A percentile compares a stretch with the other conserved stretches of the same genome.
phyloP scores from a whole-genome alignment of 1,140 invertebrate genomes.

The Heliconius melpomene region DNA sequence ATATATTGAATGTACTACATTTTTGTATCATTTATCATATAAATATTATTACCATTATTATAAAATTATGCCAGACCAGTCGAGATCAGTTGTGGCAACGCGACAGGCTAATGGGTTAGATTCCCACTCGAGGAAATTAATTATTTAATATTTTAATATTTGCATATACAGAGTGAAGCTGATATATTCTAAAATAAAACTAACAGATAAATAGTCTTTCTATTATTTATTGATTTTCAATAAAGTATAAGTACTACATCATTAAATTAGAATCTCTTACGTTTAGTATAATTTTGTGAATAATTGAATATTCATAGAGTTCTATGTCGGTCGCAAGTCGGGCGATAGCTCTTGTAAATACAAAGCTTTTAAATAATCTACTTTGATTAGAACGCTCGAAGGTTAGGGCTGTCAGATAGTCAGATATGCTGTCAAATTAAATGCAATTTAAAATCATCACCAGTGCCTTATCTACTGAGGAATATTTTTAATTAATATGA shows the following conservation, averaged over 20 bases:
- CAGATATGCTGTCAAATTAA: not conserved
- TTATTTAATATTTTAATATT: no score
- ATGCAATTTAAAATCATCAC: not conserved
- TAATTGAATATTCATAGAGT: conserved; percentile 74
- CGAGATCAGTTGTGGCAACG: no score
- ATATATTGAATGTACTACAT: not conserved
- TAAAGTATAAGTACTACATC: not conserved
- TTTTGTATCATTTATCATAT: not conserved
- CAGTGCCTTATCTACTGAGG: no score
- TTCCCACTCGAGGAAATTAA: no score
- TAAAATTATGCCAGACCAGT: no score
- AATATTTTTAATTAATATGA: no score
- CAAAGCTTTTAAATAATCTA: conserved; percentile 58
- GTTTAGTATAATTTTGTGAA: conserved; percentile 64
- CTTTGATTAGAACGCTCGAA: conserved; percentile 43
- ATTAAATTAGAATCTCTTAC: not conserved
- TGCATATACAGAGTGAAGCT: no score
- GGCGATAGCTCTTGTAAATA: conserved; percentile 56
- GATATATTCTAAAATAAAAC: not conserved
- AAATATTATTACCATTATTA: no score
- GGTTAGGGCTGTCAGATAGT: conserved; percentile 44
- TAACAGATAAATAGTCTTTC: not conserved
- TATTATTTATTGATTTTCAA: not conserved
- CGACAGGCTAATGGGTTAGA: no score
- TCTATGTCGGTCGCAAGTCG: conserved; percentile 70